Conservation (phyloP, 2,113 vertebrate genomes). For the Erythrocercus mccallii region DNA sequence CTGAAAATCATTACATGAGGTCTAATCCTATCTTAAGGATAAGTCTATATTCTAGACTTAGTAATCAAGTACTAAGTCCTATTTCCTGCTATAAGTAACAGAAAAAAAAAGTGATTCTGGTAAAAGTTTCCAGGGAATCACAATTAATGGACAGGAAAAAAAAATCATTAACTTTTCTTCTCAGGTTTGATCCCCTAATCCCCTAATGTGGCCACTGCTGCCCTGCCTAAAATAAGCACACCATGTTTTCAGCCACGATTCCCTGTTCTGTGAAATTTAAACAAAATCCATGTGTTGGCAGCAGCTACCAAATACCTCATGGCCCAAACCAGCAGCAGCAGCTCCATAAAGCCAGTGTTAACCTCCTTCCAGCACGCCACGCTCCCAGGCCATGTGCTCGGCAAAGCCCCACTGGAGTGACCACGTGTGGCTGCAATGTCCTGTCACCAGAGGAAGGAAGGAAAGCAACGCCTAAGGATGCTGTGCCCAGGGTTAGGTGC, state of each 20-base stretch:
- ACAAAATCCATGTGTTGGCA: background rate
- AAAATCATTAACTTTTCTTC: background rate
- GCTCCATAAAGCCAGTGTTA: background rate
- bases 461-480: background rate
- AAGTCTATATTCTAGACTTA: background rate
- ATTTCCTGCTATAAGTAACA: background rate
- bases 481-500: background rate
- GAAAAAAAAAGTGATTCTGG: background rate
- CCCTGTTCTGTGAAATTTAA: background rate
- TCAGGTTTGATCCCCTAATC: background rate
- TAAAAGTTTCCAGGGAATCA: background rate
- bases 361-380: background rate
- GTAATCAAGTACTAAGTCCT: background rate
- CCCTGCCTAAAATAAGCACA: background rate
- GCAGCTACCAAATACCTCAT: background rate
- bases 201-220: background rate
- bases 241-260: background rate
- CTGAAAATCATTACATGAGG: background rate
- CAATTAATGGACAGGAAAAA: background rate
- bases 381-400: background rate
- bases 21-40: background rate
- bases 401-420: background rate
- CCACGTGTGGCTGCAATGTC: fast-evolving
- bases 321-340: background rate
- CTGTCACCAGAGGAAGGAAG: background rate